Evolutionary conservation across 92 coral and sea anemone genomes (phyloP).

Genomic region (Palythoa grandiflora): DNA sequence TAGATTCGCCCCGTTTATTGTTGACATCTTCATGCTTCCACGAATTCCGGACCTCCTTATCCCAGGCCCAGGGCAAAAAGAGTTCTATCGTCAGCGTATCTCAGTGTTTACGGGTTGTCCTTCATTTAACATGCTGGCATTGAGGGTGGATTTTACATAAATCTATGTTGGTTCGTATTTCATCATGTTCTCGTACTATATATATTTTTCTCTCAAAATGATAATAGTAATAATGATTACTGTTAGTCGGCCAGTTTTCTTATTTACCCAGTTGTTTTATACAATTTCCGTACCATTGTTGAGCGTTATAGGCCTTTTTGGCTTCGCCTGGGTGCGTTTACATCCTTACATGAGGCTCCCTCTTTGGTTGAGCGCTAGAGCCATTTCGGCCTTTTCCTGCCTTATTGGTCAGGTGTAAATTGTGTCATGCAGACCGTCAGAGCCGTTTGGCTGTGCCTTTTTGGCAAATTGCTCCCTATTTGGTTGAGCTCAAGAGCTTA

Average conservation of each 20-base stretch:
- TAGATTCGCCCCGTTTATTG: slow-evolving; percentile 34
- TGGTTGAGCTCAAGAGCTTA: not conserved
- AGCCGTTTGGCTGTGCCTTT: not conserved
- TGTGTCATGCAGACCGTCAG: not conserved
- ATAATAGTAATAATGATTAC: not conserved
- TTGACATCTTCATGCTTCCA: slow-evolving; percentile 37
- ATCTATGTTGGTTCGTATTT: slow-evolving; percentile 4
- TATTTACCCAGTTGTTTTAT: not conserved
- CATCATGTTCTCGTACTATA: not conserved
- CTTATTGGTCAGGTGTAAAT: not conserved
- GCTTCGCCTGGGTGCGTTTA: not conserved
- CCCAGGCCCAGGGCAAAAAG: slow-evolving; percentile 43
- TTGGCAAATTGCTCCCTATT: not conserved
- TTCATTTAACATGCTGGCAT: slow-evolving; percentile 47
- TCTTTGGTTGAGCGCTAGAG: no score
- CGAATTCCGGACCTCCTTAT: slow-evolving; percentile 30
- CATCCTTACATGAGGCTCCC: not conserved
- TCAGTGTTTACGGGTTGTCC: slow-evolving; percentile 52
- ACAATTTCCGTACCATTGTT: not conserved
- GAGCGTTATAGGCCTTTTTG: slow-evolving; percentile 16
- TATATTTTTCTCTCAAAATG: not conserved
- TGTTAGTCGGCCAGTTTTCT: not conserved
- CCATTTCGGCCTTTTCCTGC: no score
- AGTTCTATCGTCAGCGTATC: slow-evolving; percentile 9
- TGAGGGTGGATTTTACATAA: slow-evolving; percentile 29